Conservation (phyloP, 2,113 vertebrate species). For the Aptenodytes patagonicus region DNA sequence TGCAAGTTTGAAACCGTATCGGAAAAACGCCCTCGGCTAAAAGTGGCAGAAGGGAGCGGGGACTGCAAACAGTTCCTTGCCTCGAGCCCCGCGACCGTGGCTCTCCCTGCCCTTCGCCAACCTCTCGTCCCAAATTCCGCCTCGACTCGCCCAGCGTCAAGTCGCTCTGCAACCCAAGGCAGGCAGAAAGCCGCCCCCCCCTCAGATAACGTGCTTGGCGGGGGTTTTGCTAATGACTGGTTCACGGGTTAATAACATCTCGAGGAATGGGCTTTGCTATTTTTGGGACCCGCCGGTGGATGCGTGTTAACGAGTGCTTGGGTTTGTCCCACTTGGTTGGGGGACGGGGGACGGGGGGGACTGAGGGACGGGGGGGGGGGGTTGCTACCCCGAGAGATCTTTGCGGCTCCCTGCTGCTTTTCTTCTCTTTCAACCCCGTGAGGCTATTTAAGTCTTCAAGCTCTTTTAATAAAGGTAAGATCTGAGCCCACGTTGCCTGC, state of each 20-base stretch:
- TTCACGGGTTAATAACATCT: background rate
- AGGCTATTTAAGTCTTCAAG: background rate
- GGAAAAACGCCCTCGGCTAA: conserved; percentile 15
- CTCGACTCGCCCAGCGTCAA: background rate
- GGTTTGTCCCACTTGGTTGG: no score
- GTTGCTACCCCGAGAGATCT: background rate
- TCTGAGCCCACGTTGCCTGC: background rate
- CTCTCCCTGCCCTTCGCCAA: background rate
- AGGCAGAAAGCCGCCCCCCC: background rate
- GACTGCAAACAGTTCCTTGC: background rate
- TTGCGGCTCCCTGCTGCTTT: fast-evolving
- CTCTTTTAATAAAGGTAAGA: background rate
- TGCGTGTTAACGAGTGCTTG: fast-evolving
- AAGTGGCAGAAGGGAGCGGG: background rate
- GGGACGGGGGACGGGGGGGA: no score
- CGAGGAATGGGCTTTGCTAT: background rate
- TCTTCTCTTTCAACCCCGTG: background rate
- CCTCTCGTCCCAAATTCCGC: background rate
- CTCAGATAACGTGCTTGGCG: background rate
- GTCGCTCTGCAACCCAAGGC: background rate
- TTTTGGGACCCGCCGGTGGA: background rate
- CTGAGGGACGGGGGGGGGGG: no score
- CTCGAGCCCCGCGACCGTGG: background rate
- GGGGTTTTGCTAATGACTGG: background rate
- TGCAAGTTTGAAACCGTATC: background rate